Evolutionary conservation across 2,888 invertebrate genomes (phyloP).

Genomic region (Embidobia sp.): DNA sequence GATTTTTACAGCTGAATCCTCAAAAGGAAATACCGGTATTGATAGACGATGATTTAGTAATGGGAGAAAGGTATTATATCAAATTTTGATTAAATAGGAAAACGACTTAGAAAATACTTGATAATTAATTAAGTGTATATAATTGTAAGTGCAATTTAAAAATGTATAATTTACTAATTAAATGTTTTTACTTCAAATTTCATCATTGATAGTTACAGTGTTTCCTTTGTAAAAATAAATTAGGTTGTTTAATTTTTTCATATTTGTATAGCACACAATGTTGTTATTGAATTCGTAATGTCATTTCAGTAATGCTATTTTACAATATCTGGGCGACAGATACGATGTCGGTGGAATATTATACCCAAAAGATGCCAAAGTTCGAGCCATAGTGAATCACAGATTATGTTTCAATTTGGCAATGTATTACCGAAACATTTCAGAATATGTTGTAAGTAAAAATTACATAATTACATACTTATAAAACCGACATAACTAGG

Average conservation of each 20-base stretch:
- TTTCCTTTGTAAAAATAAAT: too few relatives aligned
- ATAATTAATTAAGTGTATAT: too few relatives aligned
- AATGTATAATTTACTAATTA: too few relatives aligned
- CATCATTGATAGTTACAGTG: too few relatives aligned
- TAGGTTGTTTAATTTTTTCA: too few relatives aligned
- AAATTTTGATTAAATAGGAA: too few relatives aligned
- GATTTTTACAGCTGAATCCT: slow-evolving; percentile 89
- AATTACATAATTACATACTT: too few relatives aligned
- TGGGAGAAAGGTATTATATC: slow-evolving; percentile 87
- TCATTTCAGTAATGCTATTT: slow-evolving; percentile 83
- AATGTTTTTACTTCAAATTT: too few relatives aligned
- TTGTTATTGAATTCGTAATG: neutral
- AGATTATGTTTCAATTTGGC: slow-evolving; percentile 90
- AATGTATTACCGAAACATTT: slow-evolving; percentile 88
- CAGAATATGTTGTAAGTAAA: slow-evolving; percentile 84
- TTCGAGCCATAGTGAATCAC: slow-evolving; percentile 90
- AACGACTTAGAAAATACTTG: too few relatives aligned
- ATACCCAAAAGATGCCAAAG: slow-evolving; percentile 88
- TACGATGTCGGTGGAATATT: slow-evolving; percentile 84
- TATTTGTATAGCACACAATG: neutral
- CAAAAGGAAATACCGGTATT: slow-evolving; percentile 90
- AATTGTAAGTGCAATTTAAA: too few relatives aligned
- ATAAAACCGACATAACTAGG: too few relatives aligned
- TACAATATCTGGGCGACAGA: slow-evolving; percentile 89
- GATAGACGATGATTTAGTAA: slow-evolving; percentile 89